Evolutionary conservation across 2,888 invertebrate genomes (phyloP).

Genomic region (Eristalinus sepulchralis): DNA sequence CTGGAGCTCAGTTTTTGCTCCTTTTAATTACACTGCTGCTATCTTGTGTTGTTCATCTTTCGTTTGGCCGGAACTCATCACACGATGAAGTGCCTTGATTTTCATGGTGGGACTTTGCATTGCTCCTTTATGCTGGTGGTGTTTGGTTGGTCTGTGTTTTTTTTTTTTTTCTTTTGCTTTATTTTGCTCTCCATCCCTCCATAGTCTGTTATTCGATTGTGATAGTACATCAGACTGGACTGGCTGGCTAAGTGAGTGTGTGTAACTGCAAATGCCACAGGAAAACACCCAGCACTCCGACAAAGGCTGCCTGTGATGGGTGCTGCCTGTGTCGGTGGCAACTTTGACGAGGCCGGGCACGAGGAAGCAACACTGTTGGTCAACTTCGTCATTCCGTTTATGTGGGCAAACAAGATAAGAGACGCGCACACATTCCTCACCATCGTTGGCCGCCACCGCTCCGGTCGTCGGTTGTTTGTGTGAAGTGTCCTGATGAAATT

Average conservation of each 20-base stretch:
- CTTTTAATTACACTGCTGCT: slow-evolving; percentile 69
- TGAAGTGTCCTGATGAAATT: slow-evolving; percentile 53
- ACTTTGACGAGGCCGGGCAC: not conserved
- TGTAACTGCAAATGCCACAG: slow-evolving; percentile 58
- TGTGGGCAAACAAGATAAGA: slow-evolving; percentile 69
- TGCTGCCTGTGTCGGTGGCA: not conserved
- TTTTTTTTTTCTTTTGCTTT: slow-evolving; percentile 7
- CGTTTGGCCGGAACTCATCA: slow-evolving; percentile 70
- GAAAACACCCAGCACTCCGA: slow-evolving; percentile 41
- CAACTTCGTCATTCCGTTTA: slow-evolving; percentile 39
- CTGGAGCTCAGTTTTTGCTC: slow-evolving; percentile 46
- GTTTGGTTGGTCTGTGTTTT: not conserved
- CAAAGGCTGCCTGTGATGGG: not conserved
- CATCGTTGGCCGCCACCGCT: not conserved
- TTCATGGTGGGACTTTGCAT: slow-evolving; percentile 62
- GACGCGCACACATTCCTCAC: slow-evolving; percentile 33
- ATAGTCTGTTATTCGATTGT: slow-evolving; percentile 1
- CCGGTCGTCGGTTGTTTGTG: slow-evolving; percentile 10
- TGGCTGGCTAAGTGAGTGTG: slow-evolving; percentile 23
- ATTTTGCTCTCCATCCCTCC: no score
- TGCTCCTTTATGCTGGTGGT: slow-evolving; percentile 47
- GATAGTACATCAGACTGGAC: slow-evolving; percentile 7
- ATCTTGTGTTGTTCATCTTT: slow-evolving; percentile 70
- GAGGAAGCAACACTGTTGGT: slow-evolving; percentile 22
- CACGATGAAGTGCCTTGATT: slow-evolving; percentile 71